These are phyloP conservation scores for Trachythela sp. DNA, from an alignment of 64 coral and sea anemone species.

Conservation along the genomic window DNA sequence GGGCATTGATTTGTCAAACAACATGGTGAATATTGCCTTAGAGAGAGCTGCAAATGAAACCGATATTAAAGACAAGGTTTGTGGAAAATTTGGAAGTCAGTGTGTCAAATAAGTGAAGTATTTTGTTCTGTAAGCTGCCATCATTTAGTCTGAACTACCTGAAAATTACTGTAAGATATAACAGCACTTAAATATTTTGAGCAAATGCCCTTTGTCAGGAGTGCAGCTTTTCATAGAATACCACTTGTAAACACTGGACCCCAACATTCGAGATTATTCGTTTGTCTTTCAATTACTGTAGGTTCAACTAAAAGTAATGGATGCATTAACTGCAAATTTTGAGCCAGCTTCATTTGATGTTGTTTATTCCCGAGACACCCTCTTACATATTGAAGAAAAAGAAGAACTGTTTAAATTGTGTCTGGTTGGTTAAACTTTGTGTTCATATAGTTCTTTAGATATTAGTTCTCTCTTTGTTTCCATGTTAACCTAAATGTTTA, in stretches of 20 bases:
- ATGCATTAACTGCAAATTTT: conserved; percentile 63
- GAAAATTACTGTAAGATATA: too few relatives aligned
- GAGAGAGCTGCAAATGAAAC: conserved; percentile 55
- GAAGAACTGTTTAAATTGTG: conserved; percentile 80
- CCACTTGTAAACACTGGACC: too few relatives aligned
- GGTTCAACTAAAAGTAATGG: conserved; percentile 77
- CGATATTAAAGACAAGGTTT: not conserved
- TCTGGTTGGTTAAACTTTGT: conserved; percentile 53
- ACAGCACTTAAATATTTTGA: too few relatives aligned
- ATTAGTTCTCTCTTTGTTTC: not conserved
- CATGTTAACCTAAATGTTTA: too few relatives aligned
- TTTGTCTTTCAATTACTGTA: not conserved
- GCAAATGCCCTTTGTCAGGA: too few relatives aligned
- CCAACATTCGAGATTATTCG: not conserved
- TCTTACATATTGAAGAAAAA: conserved; percentile 86
- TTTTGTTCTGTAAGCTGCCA: too few relatives aligned
- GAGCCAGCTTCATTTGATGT: conserved; percentile 83
- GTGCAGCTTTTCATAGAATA: too few relatives aligned
- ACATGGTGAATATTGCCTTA: conserved; percentile 85
- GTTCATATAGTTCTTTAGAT: not conserved
- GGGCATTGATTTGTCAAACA: conserved; percentile 83
- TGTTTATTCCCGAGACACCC: conserved; percentile 90
- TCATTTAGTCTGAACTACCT: too few relatives aligned
- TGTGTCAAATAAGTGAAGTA: not conserved
- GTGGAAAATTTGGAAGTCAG: not conserved